Base-by-base conservation (phyloP, 2,113 vertebrate species). In the Cinclus mexicanus region DNA sequence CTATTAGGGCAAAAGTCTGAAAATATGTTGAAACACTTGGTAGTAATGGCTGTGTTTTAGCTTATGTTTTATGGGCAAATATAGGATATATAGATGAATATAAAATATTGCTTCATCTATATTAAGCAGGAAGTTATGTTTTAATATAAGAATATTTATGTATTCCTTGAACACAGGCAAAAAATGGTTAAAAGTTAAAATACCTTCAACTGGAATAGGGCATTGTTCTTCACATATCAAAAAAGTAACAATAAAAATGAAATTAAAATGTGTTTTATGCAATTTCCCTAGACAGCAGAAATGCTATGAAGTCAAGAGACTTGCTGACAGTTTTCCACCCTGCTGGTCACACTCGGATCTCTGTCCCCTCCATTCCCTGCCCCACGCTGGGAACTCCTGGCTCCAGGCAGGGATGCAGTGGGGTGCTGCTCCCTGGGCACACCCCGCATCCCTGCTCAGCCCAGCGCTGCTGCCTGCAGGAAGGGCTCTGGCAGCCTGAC, bases 331-430 rank as follows among this genome's bases (percentile, higher is more conserved):
- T 63, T 87, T 72, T 55, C 44, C n/a, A 25, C 7, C 0, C 22
- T 56, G 41, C 49, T 50, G 57, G 50, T 6, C 14, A 4, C 37
- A 24, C 77, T 77, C 25, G 0, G 0, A 23, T 4, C 55, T 39
- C 24, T 2, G 0, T 22, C 5, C n/a, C 21, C 33, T 65, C 7
- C 2, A 1, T 6, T 39, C 74, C 55, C 59, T 60, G 47, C 47
- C 47, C 46, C 46, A 11, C 6, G 46, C 46, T 46, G 46, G 46
- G 46, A 18, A 44, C 18, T 44, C 17, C 42, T 44, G 42, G 9
- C 17, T 44, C 7, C 42, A 44, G 42, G 42, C 42, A 44, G 42
- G 42, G 42, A 44, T 46, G 46, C 46, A 46, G 46, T 5, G 46
- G 46, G 46, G 18, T 2, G 4, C 16, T 70, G 42, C n/a, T 74